phyloP scores from a whole-genome alignment of 92 coral and sea anemone genomes.

The Zoanthus solanderi region DNA sequence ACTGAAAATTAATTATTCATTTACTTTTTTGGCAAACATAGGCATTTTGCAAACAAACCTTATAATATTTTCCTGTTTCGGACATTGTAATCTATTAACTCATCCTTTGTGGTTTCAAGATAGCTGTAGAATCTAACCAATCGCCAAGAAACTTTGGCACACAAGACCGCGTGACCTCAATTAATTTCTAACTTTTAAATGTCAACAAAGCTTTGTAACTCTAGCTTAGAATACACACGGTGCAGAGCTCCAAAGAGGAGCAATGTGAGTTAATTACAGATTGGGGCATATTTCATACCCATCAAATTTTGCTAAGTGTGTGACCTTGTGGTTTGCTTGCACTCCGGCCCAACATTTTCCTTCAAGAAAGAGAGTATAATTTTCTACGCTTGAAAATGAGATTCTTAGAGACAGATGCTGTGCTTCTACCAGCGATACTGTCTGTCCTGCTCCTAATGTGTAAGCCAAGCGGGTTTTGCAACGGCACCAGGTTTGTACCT shows the following conservation, averaged over 20 bases:
- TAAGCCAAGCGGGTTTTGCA: neutral
- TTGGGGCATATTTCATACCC: neutral
- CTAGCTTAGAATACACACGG: neutral
- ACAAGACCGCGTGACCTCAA: slow-evolving; percentile 35
- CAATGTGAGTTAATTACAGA: neutral
- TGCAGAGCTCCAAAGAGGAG: neutral
- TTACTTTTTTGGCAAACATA: slow-evolving; percentile 13
- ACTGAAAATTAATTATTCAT: neutral
- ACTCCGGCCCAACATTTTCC: neutral
- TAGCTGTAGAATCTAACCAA: slow-evolving; percentile 26
- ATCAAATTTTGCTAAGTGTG: neutral
- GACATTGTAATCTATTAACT: neutral
- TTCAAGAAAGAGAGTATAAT: too few relatives aligned
- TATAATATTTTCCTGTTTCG: neutral
- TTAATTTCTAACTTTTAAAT: slow-evolving; percentile 30
- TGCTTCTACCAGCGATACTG: neutral
- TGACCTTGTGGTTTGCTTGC: neutral
- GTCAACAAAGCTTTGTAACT: slow-evolving; percentile 41
- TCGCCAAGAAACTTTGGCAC: neutral
- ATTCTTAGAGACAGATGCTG: slow-evolving; percentile 13
- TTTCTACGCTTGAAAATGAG: neutral
- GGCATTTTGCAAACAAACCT: neutral
- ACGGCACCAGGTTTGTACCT: neutral
- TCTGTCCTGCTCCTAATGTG: neutral
- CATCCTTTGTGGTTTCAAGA: neutral